A percentile compares a stretch with the other conserved stretches of the same genome.
Conservation (phyloP, 2,113 vertebrate genomes). For the Podilymbus podiceps region DNA sequence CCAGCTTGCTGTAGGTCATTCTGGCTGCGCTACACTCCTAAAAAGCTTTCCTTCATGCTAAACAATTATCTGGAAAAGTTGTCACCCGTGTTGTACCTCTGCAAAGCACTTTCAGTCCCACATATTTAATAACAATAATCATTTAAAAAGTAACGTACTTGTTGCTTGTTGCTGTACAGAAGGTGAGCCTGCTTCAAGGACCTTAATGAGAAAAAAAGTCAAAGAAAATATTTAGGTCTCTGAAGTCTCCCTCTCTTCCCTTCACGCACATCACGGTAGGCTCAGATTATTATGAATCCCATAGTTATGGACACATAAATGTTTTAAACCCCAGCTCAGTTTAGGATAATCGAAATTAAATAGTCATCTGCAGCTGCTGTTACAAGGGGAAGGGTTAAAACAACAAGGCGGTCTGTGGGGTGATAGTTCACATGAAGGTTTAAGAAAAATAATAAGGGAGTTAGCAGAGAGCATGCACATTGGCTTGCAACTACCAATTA, state of each 20-base stretch:
- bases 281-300: neutral
- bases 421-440: slow-evolving; percentile 47
- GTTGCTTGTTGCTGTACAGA: neutral
- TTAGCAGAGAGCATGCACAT: slow-evolving; percentile 29
- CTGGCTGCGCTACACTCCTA: neutral
- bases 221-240: neutral
- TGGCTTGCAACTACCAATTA: slow-evolving; percentile 74
- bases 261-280: neutral
- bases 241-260: neutral
- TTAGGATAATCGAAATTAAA: neutral
- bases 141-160: neutral
- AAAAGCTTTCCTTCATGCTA: neutral
- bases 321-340: neutral
- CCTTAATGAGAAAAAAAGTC: neutral
- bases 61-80: slow-evolving; percentile 8
- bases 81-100: neutral
- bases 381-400: slow-evolving; percentile 56
- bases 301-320: neutral
- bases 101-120: neutral
- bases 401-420: slow-evolving; percentile 31
- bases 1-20: slow-evolving; percentile 2
- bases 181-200: neutral
- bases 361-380: neutral
- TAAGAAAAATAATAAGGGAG: slow-evolving; percentile 64
- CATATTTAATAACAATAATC: neutral